Conservation (phyloP, 2,113 vertebrate species). For the Crotophaga sulcirostris region DNA sequence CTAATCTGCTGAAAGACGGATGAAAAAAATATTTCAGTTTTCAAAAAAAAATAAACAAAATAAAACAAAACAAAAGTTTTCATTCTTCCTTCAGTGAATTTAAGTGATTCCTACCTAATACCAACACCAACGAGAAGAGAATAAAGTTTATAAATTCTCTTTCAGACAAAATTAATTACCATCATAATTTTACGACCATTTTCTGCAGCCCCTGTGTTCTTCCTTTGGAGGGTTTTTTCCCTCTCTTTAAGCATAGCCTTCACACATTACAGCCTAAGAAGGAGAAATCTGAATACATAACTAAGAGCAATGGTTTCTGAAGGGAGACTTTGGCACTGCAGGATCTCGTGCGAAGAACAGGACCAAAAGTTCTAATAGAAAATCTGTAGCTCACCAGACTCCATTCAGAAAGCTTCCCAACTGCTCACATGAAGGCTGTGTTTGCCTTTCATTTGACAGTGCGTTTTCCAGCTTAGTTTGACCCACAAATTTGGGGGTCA, state of each 20-base stretch:
- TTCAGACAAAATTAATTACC: not conserved
- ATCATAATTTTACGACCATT: not conserved
- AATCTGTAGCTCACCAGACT: not conserved
- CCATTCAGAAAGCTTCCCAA: not conserved
- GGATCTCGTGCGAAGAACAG: fast-evolving
- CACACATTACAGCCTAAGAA: not conserved
- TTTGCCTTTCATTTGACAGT: not conserved
- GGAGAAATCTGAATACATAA: not conserved
- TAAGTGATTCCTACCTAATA: not conserved
- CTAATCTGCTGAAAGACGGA: not conserved
- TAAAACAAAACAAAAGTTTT: not conserved
- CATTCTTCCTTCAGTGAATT: not conserved
- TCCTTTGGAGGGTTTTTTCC: not conserved
- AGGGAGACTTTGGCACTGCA: not conserved
- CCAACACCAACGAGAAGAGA: not conserved
- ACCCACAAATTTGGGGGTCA: not conserved
- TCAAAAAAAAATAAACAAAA: not conserved
- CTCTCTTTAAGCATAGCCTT: not conserved
- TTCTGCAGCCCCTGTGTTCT: not conserved
- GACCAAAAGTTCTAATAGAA: not conserved
- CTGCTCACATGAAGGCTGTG: not conserved
- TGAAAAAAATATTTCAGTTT: not conserved
- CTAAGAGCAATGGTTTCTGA: not conserved
- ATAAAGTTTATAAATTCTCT: not conserved
- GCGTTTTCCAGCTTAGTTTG: not conserved